Evolutionary conservation across 1,140 invertebrate genomes (phyloP).

Genomic region (Neodiprion lecontei): DNA sequence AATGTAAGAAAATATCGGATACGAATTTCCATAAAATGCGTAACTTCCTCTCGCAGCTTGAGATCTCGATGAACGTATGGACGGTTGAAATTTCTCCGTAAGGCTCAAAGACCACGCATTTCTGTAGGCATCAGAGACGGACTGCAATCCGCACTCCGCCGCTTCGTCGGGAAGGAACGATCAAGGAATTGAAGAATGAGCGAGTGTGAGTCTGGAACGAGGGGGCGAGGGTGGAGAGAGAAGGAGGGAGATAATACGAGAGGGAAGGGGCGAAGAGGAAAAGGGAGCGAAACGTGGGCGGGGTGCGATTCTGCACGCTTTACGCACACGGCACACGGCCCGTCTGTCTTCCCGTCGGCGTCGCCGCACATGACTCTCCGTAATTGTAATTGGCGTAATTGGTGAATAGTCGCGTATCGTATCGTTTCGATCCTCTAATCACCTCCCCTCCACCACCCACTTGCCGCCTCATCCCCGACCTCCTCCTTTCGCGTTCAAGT

Average conservation of each 20-base stretch:
- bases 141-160: too few relatives aligned
- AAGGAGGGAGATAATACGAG: background rate
- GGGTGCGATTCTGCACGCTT: background rate
- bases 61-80: too few relatives aligned
- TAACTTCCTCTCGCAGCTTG: too few relatives aligned
- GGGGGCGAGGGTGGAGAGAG: background rate
- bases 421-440: background rate
- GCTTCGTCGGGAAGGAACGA: background rate
- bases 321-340: constrained; percentile 2
- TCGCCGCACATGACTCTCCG: background rate
- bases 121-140: too few relatives aligned
- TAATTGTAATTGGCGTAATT: constrained; percentile 7
- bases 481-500: too few relatives aligned
- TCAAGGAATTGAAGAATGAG: background rate
- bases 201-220: background rate
- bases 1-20: too few relatives aligned
- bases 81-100: too few relatives aligned
- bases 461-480: too few relatives aligned
- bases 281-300: background rate
- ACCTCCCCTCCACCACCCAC: background rate
- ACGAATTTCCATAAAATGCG: too few relatives aligned
- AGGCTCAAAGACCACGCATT: too few relatives aligned
- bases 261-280: background rate
- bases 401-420: background rate
- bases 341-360: background rate